phyloP scores from a whole-genome alignment of 2,888 invertebrate genomes.

The Eumerus sabulonum region DNA sequence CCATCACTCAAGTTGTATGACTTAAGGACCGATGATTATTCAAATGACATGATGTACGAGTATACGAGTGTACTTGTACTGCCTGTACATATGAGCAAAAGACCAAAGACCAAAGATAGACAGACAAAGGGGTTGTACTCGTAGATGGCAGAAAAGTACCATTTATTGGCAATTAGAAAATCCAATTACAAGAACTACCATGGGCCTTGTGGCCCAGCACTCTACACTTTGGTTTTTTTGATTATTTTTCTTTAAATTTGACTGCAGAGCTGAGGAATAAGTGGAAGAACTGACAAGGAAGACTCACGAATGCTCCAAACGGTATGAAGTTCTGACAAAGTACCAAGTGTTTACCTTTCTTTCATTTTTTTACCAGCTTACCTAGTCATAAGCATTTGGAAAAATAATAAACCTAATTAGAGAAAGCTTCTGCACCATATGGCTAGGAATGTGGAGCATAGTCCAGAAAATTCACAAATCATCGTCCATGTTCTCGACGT shows the following conservation, averaged over 20 bases:
- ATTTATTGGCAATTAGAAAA: slow-evolving; percentile 56
- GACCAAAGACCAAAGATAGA: slow-evolving; percentile 7
- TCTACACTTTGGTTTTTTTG: slow-evolving; percentile 40
- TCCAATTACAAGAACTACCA: slow-evolving; percentile 52
- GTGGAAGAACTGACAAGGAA: slow-evolving; percentile 32
- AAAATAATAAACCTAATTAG: no score
- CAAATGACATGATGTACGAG: slow-evolving; percentile 51
- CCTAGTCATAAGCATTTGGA: no score
- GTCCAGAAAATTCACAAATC: no score
- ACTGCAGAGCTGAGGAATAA: background rate
- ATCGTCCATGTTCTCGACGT: no score
- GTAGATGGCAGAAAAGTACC: slow-evolving; percentile 49
- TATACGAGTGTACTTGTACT: background rate
- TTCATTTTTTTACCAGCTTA: no score
- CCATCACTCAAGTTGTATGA: background rate
- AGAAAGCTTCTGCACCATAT: no score
- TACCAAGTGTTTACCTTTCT: no score
- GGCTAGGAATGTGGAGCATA: no score
- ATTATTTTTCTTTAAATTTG: slow-evolving; percentile 44
- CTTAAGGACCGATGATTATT: slow-evolving; percentile 61
- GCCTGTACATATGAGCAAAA: slow-evolving; percentile 11
- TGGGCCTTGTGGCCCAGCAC: no score
- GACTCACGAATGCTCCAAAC: slow-evolving; percentile 41
- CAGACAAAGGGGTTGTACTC: slow-evolving; percentile 55
- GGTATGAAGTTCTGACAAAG: background rate